Base-by-base conservation (phyloP, 2,797 vertebrate species). In the Clarias laeviceps region DNA sequence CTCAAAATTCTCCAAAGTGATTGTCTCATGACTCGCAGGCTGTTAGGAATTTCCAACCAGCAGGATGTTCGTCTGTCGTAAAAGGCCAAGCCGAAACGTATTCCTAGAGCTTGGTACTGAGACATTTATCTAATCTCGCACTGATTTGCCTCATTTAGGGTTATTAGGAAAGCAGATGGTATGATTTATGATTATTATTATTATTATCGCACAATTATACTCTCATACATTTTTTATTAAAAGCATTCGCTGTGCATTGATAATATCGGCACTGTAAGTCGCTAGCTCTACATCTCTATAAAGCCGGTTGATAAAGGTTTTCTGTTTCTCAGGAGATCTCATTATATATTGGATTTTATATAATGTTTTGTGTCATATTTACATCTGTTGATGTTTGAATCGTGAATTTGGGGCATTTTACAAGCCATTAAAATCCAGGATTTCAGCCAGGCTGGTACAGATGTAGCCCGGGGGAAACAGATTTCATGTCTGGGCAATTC, bases 91-190 rank as follows among this genome's bases (percentile, higher is more conserved):
- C 61, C 20, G 68, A 78, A 86, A 84, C 65, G 54, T 66, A 82
- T 86, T 88, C 73, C 73, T 29, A 27, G 29, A 50, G 40, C 32
- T 40, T 32, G 59, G 56, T 77, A 59, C 18, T 61, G 37, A 78
- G 56, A 61, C 32, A 78, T 61, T 78, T 61, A 37, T 78, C 57
- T 78, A 61, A 78, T 61, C 56, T 61, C 11, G 5, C 6, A 20
- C 78, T 87, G 64, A 87, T 87, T 86, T 83, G 81, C 59, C 84
- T 87, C 57, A 82, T 76, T 72, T 72, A 8, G 2, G 70, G 73
- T 80, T 82, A 80, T 88, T 86, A 86, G 56, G 66, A 37, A 20
- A 54, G 56, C 76, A 69, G 83, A 82, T 79, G 70, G 83, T 34
- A 3, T 82, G 34, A 82, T 24, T 59, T 59, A 77, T 65, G 57